Evolutionary conservation across 2,888 invertebrate species (phyloP).

Genomic region (Fragum fragum): DNA sequence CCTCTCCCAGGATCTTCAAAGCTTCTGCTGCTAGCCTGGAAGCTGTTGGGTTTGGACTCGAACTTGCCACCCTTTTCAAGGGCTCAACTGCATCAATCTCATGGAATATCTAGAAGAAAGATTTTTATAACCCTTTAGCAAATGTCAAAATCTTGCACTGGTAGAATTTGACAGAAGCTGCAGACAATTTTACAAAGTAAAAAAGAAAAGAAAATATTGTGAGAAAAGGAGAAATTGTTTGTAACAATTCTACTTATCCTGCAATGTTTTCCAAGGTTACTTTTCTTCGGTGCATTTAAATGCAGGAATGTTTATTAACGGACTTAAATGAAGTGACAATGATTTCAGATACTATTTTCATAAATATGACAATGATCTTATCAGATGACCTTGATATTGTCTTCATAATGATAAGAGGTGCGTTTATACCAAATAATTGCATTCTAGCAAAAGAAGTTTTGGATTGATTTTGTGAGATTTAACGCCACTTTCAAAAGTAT

Average conservation of each 20-base stretch:
- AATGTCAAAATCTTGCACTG: neutral
- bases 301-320: neutral
- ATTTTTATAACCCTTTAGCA: no score
- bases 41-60: constrained; percentile 98
- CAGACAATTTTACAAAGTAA: no score
- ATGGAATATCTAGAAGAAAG: constrained; percentile 92
- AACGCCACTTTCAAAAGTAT: no score
- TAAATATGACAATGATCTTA: no score
- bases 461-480: no score
- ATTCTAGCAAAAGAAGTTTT: no score
- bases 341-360: no score
- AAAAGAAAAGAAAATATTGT: constrained; percentile 9
- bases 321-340: no score
- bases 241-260: neutral
- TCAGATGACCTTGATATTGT: no score
- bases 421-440: no score
- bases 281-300: neutral
- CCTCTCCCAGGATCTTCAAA: constrained; percentile 94
- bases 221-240: constrained; percentile 10
- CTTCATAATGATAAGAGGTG: no score
- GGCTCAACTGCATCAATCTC: constrained; percentile 98
- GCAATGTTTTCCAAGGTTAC: neutral
- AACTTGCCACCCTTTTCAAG: constrained; percentile 97
- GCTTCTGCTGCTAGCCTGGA: constrained; percentile 94
- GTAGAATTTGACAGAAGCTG: no score